Base-by-base conservation (phyloP, 1,140 invertebrate species). In the Zaprionus ghesquierei region DNA sequence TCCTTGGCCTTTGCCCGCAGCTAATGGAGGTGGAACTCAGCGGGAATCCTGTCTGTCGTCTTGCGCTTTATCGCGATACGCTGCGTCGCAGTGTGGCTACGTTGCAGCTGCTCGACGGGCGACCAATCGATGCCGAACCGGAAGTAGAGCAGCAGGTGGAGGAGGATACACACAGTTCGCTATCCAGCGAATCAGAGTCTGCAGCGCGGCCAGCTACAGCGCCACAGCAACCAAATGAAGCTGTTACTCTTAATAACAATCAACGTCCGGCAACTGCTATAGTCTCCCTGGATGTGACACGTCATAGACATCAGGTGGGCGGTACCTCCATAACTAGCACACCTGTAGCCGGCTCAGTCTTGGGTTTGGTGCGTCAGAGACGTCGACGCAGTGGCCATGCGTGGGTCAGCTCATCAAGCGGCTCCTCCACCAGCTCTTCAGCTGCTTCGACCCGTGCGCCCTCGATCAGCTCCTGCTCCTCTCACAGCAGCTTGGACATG, bases 1-100 rank as follows among this genome's bases (percentile, higher is more conserved):
- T 94, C 61, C 65, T 94, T n/a, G 90, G 81, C 0, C 56, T 93
- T 33, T 93, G 93, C 54, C 75, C 86, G 0, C 76, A 91, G 54
- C 75, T 94, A 27, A 69, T 80, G 46, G 87, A 92, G 65, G 73
- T 94, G 5, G 90, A 92, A 49, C 66, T 93, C 1, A 84, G 80
- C 41, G 92, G 91, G 3, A 93, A 93, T 78, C 91, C 91, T 2
- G 90, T 92, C 8, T 89, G 92, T n/a, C 76, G 81, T 33, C 51
- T 81, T 20, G 62, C 77, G 0, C 73, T 91, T 5, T 93, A 93
- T 70, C 81, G 92, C 12, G 65, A 85, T 35, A 90, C 78, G 1
- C 73, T 93, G 2, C 77, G 90, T 44, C 82, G 87, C 22, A 78
- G 91, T 41, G 75, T 94, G 35, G 90, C 93, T 4, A 89, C 91